Base-by-base conservation (phyloP, 2,113 vertebrate genomes). In the Xenopus laevis region DNA sequence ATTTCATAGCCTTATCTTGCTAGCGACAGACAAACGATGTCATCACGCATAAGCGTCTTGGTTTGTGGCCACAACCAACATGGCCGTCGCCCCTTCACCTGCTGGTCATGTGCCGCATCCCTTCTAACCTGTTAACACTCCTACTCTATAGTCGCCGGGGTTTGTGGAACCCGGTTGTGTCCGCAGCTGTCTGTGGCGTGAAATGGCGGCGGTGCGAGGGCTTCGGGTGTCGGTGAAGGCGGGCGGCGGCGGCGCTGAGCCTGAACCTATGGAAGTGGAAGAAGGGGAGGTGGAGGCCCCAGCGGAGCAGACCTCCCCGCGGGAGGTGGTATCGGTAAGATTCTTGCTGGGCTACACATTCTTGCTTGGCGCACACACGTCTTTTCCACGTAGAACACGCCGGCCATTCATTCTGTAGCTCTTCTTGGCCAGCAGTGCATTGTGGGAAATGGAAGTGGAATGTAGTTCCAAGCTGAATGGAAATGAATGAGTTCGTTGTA, bases 191-290 rank as follows among this genome's bases (percentile, higher is more conserved):
- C 9, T 47, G 46, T 13, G 63, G 1, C 10, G 8, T 65, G 70
- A 68, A 11, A 20, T 92, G 92, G 91, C 91, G 85, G 90, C 87
- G 7, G 90, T 88, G 17, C 86, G 85, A 78, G 92, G 89, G 83
- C 88, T 89, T 74, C 91, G 83, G 83, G 86, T 95, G 73, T 93
- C 93, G 1, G 92, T 95, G 80, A 95, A 93, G 80, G 79, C 71
- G 45, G 72, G 82, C 82, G 63, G 23, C 23, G 23, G 77, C n/a
- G 81, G 63, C 59, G 71, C 92, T 16, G 95, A 95, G 67, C 89
- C 95, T 17, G 96, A 97, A 77, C 95, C 95, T n/a, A 97, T 97
- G 95, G 96, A 98, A 80, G 97, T 96, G 77, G 96, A 98, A 79
- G 95, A 96, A 57, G 95, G 95, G 3, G 94, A 97, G 79, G 81